Evolutionary conservation across 1,140 invertebrate genomes (phyloP), one percentile per base, ranked within the genome.

Genomic region (Caerostris extrusa): DNA sequence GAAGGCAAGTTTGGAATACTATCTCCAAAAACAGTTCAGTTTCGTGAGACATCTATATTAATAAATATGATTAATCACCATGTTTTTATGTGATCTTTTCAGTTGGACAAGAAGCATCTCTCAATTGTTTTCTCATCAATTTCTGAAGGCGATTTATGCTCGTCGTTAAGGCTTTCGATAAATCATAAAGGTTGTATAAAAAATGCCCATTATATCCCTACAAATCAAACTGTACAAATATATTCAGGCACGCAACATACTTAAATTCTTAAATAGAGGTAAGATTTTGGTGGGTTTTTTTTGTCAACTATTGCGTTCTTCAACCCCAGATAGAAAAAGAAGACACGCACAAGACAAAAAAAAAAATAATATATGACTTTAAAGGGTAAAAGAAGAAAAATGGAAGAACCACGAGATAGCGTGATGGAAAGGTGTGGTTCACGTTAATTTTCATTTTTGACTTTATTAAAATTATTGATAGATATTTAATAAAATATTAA

Each of bases 41-140:
- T 83, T 83, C 82, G 82, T 83, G 82, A 56, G 56, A 83, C 82
- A 83, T 57, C 82, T 83, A 83, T 83, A 83, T 83, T 83, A 83
- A 83, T 83, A 83, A 83, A 83, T 57, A 83, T 83, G 82, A 83
- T 83, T 83, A 83, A 83, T 83, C n/a, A 19, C 82, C 56, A 19
- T 83, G 82, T 57, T 83, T 83, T 83, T 55, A 58, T 83, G 7
- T 83, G 82, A 58, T 83, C 55, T 83, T 57, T 83, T 58, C 82
- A 57, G 82, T 83, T 55, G 55, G 10, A 83, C 55, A 83, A 12
- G 3, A 5, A 19, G 56, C 6, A 83, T 14, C 55, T 56, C 55
- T 8, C 82, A 83, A 83, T 58, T 83, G 82, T 83, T 83, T 58
- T n/a, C 6, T 83, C 82, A 58, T 57, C 53, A 83, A 55, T 5